Conservation (phyloP, 2,797 vertebrate genomes). For the Harpagifer antarcticus region DNA sequence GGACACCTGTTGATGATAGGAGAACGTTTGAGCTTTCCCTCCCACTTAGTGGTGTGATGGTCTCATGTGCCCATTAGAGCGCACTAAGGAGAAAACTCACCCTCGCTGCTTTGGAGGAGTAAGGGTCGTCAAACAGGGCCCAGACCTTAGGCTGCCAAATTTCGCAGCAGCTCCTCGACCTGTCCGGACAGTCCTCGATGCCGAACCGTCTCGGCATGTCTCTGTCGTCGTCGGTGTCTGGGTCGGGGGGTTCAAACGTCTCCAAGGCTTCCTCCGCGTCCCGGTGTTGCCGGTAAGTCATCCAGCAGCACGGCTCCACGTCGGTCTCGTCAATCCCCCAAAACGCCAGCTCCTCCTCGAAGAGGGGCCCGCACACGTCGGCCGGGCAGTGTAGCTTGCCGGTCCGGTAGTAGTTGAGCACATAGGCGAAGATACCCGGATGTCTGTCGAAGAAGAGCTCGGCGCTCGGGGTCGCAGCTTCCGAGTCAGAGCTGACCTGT, state of each 20-base stretch:
- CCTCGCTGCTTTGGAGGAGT: slow-evolving; percentile 94
- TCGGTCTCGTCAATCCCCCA: slow-evolving; percentile 99
- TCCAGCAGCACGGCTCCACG: slow-evolving; percentile 99
- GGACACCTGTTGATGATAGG: slow-evolving; percentile 56
- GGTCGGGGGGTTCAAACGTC: slow-evolving; percentile 94
- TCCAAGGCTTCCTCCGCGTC: slow-evolving; percentile 98
- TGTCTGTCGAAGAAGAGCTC: slow-evolving; percentile 98
- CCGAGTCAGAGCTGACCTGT: slow-evolving; percentile 84
- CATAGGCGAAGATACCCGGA: slow-evolving; percentile 97
- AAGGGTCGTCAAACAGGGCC: slow-evolving; percentile 98
- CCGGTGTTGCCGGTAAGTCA: slow-evolving; percentile 97
- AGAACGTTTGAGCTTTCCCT: slow-evolving; percentile 10
- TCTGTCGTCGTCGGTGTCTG: slow-evolving; percentile 85
- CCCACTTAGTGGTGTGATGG: background rate
- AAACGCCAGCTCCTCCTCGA: slow-evolving; percentile 97
- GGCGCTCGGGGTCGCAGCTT: slow-evolving; percentile 69
- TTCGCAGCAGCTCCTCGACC: slow-evolving; percentile 87
- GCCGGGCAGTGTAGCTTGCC: slow-evolving; percentile 99
- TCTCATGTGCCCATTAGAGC: background rate
- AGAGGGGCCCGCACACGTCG: slow-evolving; percentile 97
- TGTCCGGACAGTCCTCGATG: slow-evolving; percentile 89
- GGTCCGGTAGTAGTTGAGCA: slow-evolving; percentile 98
- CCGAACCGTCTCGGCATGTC: slow-evolving; percentile 86
- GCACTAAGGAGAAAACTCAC: slow-evolving; percentile 81
- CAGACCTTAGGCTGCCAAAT: slow-evolving; percentile 93